Conservation (phyloP, 2,113 vertebrate species). For the Toxotes chatareus region DNA sequence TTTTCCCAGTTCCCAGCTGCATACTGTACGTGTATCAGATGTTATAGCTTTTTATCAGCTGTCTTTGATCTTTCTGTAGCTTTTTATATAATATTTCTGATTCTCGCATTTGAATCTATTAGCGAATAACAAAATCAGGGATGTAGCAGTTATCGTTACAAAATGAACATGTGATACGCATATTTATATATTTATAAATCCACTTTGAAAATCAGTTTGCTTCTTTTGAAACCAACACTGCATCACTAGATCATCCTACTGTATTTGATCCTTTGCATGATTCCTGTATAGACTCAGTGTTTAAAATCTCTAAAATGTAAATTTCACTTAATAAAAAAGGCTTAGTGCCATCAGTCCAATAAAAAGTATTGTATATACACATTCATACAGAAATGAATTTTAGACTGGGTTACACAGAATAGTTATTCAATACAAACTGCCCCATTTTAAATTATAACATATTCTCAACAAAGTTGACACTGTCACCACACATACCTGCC, state of each 20-base stretch:
- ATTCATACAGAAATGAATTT: background rate
- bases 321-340: constrained; percentile 23
- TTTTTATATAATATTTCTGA: constrained; percentile 74
- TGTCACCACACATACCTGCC: too few species aligned
- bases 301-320: constrained; percentile 41
- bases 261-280: constrained; percentile 10
- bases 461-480: too few species aligned
- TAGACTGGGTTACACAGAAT: background rate
- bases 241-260: constrained; percentile 9
- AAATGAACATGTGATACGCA: constrained; percentile 69
- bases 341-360: background rate
- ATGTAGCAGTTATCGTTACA: constrained; percentile 72
- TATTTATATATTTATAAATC: constrained; percentile 69
- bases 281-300: constrained; percentile 7
- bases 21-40: constrained; percentile 74
- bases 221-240: constrained; percentile 49
- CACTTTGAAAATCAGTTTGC: constrained; percentile 66
- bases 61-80: constrained; percentile 76
- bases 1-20: constrained; percentile 76
- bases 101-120: constrained; percentile 76
- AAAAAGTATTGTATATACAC: background rate
- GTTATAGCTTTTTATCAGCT: constrained; percentile 74
- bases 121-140: constrained; percentile 64
- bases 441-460: too few species aligned
- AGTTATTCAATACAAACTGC: too few species aligned